Conservation (phyloP, 1,140 invertebrate species). For the Forficula auricularia region DNA sequence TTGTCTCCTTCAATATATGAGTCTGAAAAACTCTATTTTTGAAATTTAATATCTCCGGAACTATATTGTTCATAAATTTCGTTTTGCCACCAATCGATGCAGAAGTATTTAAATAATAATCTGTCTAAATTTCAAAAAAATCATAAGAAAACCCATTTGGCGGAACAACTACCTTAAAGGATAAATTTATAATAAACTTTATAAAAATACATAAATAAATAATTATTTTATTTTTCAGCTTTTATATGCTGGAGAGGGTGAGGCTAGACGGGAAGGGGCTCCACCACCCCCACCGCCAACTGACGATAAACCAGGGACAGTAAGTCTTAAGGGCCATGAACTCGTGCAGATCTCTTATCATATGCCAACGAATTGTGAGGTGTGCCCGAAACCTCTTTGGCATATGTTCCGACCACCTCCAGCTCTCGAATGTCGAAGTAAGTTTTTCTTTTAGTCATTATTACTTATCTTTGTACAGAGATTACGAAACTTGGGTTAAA, state of each 20-base stretch:
- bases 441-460: conserved; percentile 24
- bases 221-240: conserved; percentile 43
- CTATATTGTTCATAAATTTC: no score
- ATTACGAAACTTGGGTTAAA: no score
- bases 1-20: no score
- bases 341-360: conserved; percentile 91
- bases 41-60: no score
- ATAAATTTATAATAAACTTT: no score
- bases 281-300: conserved; percentile 26
- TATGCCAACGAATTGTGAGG: conserved; percentile 94
- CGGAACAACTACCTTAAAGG: no score
- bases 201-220: no score
- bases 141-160: no score
- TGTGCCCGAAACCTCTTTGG: conserved; percentile 91
- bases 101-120: no score
- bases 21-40: no score
- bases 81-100: no score
- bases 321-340: conserved; percentile 87
- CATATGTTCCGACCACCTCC: conserved; percentile 92
- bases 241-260: conserved; percentile 83
- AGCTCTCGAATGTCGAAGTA: conserved; percentile 87
- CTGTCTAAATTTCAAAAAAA: no score
- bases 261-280: conserved; percentile 58
- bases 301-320: conserved; percentile 56
- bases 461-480: not conserved